Percentiles rank a stretch among this genome's conserved stretches.
These are phyloP conservation scores for Enteromius radiatus DNA, from an alignment of 2,797 vertebrate genomes.

Conservation along the genomic window DNA sequence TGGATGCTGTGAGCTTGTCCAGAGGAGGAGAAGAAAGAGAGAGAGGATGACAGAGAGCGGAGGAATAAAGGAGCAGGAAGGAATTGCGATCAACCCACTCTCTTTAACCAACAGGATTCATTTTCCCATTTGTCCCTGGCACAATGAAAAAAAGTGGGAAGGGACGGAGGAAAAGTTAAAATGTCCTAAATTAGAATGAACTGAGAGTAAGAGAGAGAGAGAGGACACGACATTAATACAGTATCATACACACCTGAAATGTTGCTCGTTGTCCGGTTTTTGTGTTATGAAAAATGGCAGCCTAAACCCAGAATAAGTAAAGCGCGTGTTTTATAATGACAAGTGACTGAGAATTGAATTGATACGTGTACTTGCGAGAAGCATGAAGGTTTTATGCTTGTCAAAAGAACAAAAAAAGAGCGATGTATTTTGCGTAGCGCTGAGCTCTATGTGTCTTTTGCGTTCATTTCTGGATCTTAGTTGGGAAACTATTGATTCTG, in stretches of 20 bases:
- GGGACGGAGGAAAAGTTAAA: slow-evolving; percentile 21
- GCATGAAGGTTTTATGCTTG: neutral
- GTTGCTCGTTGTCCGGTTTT: neutral
- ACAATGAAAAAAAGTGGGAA: slow-evolving; percentile 43
- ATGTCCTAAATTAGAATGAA: slow-evolving; percentile 18
- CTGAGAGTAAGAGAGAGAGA: neutral
- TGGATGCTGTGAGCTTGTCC: slow-evolving; percentile 45
- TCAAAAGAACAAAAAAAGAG: neutral
- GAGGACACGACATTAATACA: neutral
- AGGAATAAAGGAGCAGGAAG: slow-evolving; percentile 52
- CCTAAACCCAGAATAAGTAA: neutral
- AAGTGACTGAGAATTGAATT: neutral
- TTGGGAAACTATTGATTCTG: neutral
- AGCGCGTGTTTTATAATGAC: neutral
- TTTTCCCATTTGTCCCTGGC: slow-evolving; percentile 52
- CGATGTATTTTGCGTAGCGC: neutral
- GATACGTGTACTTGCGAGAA: neutral
- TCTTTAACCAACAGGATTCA: slow-evolving; percentile 40
- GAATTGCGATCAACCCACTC: slow-evolving; percentile 51
- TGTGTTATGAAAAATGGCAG: neutral
- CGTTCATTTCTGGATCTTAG: neutral
- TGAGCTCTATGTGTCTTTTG: neutral
- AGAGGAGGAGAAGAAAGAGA: slow-evolving; percentile 53
- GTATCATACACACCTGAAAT: neutral
- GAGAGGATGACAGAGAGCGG: slow-evolving; percentile 56